Base-by-base conservation (phyloP, 2,888 invertebrate species). In the Anaspis maculata region DNA sequence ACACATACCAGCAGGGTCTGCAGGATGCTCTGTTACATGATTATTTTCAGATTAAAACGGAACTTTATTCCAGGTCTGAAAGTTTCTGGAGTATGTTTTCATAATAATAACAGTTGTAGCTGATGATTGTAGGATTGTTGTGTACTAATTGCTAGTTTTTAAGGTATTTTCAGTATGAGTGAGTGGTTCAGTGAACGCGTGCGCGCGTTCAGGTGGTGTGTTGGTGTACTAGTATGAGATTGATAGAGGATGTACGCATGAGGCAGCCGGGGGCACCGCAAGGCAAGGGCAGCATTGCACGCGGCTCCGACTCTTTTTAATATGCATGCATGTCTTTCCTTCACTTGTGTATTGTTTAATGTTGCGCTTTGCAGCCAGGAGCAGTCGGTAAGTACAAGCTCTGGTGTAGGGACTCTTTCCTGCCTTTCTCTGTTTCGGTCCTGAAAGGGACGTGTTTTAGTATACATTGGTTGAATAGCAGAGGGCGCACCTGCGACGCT, bases 201-300 rank as follows among this genome's bases (percentile, higher is more conserved):
- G n/a, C n/a, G n/a, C n/a, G n/a, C n/a, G n/a, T n/a, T n/a, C n/a
- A n/a, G n/a, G n/a, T n/a, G n/a, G n/a, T n/a, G n/a, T n/a, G n/a
- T n/a, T 15, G 16, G 27, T 27, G 35, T 35, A 30, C 12, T 11
- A 28, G 14, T 11, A 30, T 35, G 28, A 32, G 33, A 29, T 36
- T 34, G 42, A 37, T 39, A 6, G 9, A 39, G 35, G 25, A 38
- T 24, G 35, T 32, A 32, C 35, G 39, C 39, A 39, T 39, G 39
- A 28, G 39, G 34, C 32, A 35, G 46, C 52, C 54, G 53, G 60
- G 62, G 61, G 61, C 61, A 61, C 60, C 56, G 59, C 58, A 56
- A 59, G 61, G 61, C 62, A 57, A 19, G 4, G 11, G 57, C 51
- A 53, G 61, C 59, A 58, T 51, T 61, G 61, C 61, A 61, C 61